Percentiles rank a stretch among this genome's conserved stretches.
These are phyloP conservation scores for Orthonychiurus folsomi DNA, from an alignment of 2,888 invertebrate species.

Conservation along the genomic window DNA sequence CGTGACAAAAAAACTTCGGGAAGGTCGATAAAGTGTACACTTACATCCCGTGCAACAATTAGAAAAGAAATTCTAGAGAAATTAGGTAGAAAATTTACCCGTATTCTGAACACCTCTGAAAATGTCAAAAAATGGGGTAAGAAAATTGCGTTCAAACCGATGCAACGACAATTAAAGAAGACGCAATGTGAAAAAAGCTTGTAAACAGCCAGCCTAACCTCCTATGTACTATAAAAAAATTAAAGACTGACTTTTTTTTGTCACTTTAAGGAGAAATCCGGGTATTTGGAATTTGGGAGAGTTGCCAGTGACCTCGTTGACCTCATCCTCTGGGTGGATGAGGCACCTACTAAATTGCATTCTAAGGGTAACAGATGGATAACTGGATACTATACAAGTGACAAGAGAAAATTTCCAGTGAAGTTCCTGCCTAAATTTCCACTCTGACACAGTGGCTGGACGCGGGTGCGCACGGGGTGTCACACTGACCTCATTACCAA, in stretches of 20 bases:
- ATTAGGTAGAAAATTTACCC: neutral
- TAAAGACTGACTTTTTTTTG: neutral
- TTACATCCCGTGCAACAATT: neutral
- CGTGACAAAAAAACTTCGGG: neutral
- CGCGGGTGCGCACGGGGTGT: neutral
- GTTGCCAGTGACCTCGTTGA: neutral
- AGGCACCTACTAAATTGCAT: neutral
- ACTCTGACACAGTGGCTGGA: constrained; percentile 1
- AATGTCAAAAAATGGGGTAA: neutral
- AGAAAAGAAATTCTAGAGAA: neutral
- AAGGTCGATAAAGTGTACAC: neutral
- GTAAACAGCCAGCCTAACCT: neutral
- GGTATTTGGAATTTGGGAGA: neutral
- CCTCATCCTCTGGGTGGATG: constrained; percentile 2
- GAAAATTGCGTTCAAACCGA: neutral
- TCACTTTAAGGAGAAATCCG: neutral
- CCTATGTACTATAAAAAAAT: neutral
- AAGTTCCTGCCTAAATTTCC: neutral
- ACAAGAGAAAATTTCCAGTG: neutral
- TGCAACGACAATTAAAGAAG: neutral
- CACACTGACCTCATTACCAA: no score
- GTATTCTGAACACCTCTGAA: neutral
- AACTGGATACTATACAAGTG: neutral
- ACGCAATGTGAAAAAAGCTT: neutral
- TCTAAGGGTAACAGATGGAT: neutral